These are phyloP conservation scores for Acyrthosiphon pisum DNA, from an alignment of 1,140 invertebrate genomes.

Conservation along the genomic window DNA sequence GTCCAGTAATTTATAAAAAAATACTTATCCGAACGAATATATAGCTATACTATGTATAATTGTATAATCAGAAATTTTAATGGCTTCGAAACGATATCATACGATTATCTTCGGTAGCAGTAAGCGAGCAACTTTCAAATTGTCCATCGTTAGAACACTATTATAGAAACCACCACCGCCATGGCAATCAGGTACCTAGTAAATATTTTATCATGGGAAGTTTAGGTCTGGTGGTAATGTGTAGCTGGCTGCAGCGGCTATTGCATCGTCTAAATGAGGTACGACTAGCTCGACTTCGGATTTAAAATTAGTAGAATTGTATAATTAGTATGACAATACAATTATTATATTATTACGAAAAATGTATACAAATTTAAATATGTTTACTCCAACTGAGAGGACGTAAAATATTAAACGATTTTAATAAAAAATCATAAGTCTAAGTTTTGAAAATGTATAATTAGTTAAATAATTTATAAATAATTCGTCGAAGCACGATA, in stretches of 20 bases:
- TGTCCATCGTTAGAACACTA: background rate
- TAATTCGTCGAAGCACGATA: background rate
- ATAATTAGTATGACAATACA: too few relatives aligned
- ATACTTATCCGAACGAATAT: background rate
- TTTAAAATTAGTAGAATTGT: background rate
- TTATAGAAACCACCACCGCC: background rate
- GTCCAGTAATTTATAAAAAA: too few relatives aligned
- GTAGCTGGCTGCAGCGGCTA: background rate
- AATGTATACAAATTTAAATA: too few relatives aligned
- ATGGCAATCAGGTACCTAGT: background rate
- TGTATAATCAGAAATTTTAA: background rate
- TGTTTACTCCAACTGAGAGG: background rate
- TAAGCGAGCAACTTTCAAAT: background rate
- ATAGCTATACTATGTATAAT: background rate
- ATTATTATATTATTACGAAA: too few relatives aligned
- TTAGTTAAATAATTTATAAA: too few relatives aligned
- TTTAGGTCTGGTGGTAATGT: background rate
- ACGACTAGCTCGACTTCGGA: background rate
- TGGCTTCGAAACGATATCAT: background rate
- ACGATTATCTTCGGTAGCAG: background rate
- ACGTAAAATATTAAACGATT: background rate
- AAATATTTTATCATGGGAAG: background rate
- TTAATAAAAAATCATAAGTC: background rate
- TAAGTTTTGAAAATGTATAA: background rate
- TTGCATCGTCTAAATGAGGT: background rate